Base-by-base conservation (phyloP, 2,797 vertebrate genomes). In the Orientallactaga sibirica region DNA sequence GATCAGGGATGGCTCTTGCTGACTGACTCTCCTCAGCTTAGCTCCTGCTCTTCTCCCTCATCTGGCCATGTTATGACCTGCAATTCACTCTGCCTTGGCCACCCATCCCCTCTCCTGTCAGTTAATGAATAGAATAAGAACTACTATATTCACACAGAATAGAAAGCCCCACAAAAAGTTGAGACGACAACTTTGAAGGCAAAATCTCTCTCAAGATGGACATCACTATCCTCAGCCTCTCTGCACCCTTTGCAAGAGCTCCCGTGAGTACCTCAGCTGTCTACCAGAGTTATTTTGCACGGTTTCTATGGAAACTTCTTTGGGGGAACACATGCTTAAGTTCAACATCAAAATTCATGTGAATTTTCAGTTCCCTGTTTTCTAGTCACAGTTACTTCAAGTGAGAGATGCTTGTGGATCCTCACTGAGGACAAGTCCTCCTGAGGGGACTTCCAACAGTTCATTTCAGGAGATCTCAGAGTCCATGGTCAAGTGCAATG, bases 351-450 rank as follows among this genome's bases (percentile, higher is more conserved):
- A 95, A 96, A 95, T 96, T 96, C 90, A 83, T 68, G 52, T 96
- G 90, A 97, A 93, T 90, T 97, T 95, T 96, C 95, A 92, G 95
- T 97, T 97, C 93, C 93, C 89, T 84, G 58, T 96, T 88, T 91
- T 86, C 75, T 95, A 79, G 93, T 96, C 48, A 88, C 79, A 89
- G 66, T 93, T 84, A 43, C 73, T 93, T 84, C 27, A 66, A 95
- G 68, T 74, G 84, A 95, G 77, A 14, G 92, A 43, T 86, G 74
- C 68, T 91, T 80, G 77, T 92, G 20, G 58, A 90, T 94, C 90
- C 64, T 87, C 64, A 4, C 33, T 27, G 73, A 97, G 75, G 83
- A 92, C 94, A 95, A 91, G 79, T 86, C 90, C 77, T 96, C 78
- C 87, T 81, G 12, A 61, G 3, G 93, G 84, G 79, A 95, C 94